Evolutionary conservation across 2,113 vertebrate species (phyloP).

Genomic region (Neotragus moschatus): DNA sequence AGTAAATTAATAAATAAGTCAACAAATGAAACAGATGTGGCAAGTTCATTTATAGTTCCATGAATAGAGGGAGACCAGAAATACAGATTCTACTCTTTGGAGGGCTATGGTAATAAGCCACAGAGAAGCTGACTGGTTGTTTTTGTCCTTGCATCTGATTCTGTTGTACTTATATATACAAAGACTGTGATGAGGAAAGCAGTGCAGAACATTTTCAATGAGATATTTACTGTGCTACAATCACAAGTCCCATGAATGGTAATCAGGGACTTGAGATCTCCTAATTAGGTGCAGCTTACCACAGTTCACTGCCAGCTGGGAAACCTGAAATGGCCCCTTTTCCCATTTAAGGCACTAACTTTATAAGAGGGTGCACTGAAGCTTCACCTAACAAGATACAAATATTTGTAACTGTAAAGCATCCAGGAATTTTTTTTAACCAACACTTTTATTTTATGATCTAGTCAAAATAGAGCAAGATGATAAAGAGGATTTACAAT

Average conservation of each 20-base stretch:
- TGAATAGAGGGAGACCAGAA: not conserved
- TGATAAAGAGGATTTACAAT: not conserved
- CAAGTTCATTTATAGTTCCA: not conserved
- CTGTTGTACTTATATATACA: not conserved
- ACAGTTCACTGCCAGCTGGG: not conserved
- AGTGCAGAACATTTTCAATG: not conserved
- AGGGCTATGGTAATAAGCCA: not conserved
- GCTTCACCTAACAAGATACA: not conserved
- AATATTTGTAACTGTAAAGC: not conserved
- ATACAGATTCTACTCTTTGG: not conserved
- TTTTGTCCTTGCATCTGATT: not conserved
- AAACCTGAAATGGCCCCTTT: not conserved
- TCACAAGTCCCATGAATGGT: not conserved
- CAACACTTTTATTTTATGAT: not conserved
- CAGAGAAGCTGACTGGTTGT: not conserved
- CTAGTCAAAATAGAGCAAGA: not conserved
- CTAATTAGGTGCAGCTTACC: not conserved
- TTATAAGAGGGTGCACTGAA: not conserved
- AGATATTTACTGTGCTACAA: not conserved
- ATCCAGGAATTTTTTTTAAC: not conserved
- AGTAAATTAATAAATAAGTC: not conserved
- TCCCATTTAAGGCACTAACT: not conserved
- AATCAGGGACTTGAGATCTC: constrained; percentile 8
- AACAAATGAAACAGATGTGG: constrained; percentile 29
- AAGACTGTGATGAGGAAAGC: constrained; percentile 15